Conservation (phyloP, 2,888 invertebrate species). For the Zaprionus bogoriensis region DNA sequence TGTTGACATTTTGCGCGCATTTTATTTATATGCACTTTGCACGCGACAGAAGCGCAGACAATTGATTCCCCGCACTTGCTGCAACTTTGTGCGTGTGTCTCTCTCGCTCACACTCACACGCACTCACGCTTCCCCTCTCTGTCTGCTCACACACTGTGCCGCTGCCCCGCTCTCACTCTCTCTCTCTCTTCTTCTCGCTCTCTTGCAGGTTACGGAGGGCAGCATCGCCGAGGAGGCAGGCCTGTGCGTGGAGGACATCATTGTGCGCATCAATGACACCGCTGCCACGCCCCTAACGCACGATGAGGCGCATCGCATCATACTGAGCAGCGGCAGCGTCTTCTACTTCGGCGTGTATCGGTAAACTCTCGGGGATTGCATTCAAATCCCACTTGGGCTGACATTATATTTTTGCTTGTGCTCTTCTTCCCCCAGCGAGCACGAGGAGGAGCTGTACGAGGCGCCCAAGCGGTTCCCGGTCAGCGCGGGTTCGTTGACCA, state of each 20-base stretch:
- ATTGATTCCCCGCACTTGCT: slow-evolving; percentile 43
- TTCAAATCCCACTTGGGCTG: slow-evolving; percentile 1
- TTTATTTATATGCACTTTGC: slow-evolving; percentile 76
- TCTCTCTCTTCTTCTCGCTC: slow-evolving; percentile 1
- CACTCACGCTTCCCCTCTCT: neutral
- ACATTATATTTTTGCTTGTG: neutral
- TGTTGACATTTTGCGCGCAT: slow-evolving; percentile 75
- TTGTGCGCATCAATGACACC: slow-evolving; percentile 89
- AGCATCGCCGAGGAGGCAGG: slow-evolving; percentile 93
- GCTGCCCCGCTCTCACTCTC: neutral
- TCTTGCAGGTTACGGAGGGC: slow-evolving; percentile 88
- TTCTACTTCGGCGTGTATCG: slow-evolving; percentile 86
- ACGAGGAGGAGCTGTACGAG: slow-evolving; percentile 58
- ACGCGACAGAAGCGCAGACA: slow-evolving; percentile 45
- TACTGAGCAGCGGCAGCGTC: slow-evolving; percentile 88
- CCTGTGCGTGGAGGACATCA: slow-evolving; percentile 91
- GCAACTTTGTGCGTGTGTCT: slow-evolving; percentile 1
- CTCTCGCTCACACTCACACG: neutral
- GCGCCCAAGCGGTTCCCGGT: slow-evolving; percentile 70
- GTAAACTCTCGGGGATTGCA: no score
- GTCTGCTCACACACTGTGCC: slow-evolving; percentile 1
- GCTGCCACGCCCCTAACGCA: slow-evolving; percentile 88
- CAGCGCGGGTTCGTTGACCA: slow-evolving; percentile 68
- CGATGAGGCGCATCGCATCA: slow-evolving; percentile 89
- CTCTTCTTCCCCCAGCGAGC: no score